phyloP scores from a whole-genome alignment of 2,797 vertebrate genomes.

The Sarcophilus harrisii region DNA sequence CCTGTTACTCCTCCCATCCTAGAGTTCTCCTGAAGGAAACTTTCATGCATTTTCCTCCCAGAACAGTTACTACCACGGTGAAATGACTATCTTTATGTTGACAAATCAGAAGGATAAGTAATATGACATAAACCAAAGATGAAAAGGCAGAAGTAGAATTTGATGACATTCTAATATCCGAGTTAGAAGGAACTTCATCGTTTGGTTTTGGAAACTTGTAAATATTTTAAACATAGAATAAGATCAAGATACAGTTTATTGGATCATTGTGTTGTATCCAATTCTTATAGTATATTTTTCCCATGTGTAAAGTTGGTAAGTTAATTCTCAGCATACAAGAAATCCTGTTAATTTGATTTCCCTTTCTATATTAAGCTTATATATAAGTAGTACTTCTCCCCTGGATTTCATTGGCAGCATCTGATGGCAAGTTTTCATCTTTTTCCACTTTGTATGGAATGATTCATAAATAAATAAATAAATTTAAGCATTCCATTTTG shows the following conservation, averaged over 20 bases:
- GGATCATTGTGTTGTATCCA: background rate
- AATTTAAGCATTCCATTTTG: background rate
- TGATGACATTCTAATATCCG: background rate
- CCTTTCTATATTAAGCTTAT: too few relatives aligned
- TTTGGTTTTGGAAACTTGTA: background rate
- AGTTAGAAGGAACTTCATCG: background rate
- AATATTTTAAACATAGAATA: background rate
- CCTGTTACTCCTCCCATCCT: background rate
- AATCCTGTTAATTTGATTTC: too few relatives aligned
- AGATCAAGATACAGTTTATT: background rate
- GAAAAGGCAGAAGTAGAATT: background rate
- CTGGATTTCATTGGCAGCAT: too few relatives aligned
- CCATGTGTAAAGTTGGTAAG: conserved; percentile 1
- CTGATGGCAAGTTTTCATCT: background rate
- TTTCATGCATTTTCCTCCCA: background rate
- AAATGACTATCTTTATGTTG: background rate
- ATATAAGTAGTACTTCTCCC: too few relatives aligned
- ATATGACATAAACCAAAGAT: background rate
- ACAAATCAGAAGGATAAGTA: background rate
- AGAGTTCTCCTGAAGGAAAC: background rate
- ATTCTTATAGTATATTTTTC: background rate
- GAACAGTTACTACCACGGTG: background rate
- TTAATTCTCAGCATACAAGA: background rate
- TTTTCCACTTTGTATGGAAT: background rate
- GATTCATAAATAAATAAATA: background rate